Evolutionary conservation across 2,797 vertebrate species (phyloP).

Genomic region (Aphelocoma californica): DNA sequence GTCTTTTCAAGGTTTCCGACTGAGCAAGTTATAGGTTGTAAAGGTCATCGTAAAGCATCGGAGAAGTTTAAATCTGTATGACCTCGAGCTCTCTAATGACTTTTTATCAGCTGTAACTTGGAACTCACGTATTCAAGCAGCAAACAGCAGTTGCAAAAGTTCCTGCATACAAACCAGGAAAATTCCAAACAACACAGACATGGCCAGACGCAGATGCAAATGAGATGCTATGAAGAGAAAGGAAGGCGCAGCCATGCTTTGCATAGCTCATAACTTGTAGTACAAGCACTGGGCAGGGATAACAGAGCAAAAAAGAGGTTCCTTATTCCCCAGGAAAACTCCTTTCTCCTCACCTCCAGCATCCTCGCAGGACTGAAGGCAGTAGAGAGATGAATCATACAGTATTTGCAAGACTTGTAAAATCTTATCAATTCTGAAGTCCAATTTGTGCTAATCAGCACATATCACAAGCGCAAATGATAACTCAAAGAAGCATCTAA

Average conservation of each 20-base stretch:
- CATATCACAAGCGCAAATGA: neutral
- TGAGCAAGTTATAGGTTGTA: neutral
- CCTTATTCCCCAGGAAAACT: neutral
- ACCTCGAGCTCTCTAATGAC: neutral
- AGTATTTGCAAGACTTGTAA: neutral
- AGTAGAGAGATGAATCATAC: neutral
- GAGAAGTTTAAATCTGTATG: neutral
- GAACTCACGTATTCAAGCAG: neutral
- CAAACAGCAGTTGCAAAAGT: neutral
- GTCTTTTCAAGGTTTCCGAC: constrained; percentile 42
- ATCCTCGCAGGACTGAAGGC: neutral
- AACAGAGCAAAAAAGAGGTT: neutral
- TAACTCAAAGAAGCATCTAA: neutral
- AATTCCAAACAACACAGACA: neutral
- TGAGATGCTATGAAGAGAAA: neutral
- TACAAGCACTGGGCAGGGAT: neutral
- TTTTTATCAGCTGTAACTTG: neutral
- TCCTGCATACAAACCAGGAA: neutral
- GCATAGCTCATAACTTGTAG: neutral
- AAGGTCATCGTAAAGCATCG: neutral
- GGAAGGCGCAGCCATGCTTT: neutral
- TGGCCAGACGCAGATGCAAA: neutral
- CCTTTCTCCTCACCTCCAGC: neutral
- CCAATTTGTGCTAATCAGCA: constrained; percentile 1
- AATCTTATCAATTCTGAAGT: constrained; percentile 48